Percentiles rank a stretch among this genome's conserved stretches.
These are phyloP conservation scores for Chlorops oryzae DNA, from an alignment of 1,140 invertebrate genomes.

Conservation along the genomic window DNA sequence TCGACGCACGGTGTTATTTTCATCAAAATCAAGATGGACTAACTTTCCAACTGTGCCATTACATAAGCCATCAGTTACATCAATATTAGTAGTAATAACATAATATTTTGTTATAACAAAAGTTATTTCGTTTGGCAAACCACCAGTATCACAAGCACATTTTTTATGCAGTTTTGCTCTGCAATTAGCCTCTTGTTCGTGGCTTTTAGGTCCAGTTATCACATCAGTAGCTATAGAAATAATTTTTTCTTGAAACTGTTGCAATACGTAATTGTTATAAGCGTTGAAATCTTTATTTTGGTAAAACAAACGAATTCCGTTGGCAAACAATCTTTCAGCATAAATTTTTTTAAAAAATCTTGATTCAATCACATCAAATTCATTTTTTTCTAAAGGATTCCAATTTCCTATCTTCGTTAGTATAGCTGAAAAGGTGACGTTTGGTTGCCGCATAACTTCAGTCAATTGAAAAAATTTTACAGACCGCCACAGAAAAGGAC, in stretches of 20 bases:
- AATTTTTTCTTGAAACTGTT: too few relatives aligned
- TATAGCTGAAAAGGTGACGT: conserved; percentile 22
- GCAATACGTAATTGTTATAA: too few relatives aligned
- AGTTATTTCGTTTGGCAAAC: not conserved
- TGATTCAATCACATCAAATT: too few relatives aligned
- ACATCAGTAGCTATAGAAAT: too few relatives aligned
- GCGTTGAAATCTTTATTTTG: too few relatives aligned
- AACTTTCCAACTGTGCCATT: conserved; percentile 1
- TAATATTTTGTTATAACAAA: not conserved
- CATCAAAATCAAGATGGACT: not conserved
- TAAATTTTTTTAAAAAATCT: too few relatives aligned
- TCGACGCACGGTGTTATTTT: not conserved
- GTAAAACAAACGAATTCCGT: too few relatives aligned
- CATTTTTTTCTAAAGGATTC: too few relatives aligned
- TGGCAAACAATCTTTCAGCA: too few relatives aligned
- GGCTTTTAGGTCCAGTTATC: too few relatives aligned
- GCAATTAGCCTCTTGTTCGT: too few relatives aligned
- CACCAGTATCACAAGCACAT: not conserved
- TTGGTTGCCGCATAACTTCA: conserved; percentile 25
- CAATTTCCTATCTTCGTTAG: conserved; percentile 33
- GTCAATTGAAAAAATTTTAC: conserved; percentile 24
- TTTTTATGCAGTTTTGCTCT: too few relatives aligned
- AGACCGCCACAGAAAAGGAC: conserved; percentile 20
- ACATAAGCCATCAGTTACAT: conserved; percentile 15
- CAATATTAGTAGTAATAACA: not conserved